Base-by-base conservation (phyloP, 1,140 invertebrate genomes). In the Panulirus ornatus region DNA sequence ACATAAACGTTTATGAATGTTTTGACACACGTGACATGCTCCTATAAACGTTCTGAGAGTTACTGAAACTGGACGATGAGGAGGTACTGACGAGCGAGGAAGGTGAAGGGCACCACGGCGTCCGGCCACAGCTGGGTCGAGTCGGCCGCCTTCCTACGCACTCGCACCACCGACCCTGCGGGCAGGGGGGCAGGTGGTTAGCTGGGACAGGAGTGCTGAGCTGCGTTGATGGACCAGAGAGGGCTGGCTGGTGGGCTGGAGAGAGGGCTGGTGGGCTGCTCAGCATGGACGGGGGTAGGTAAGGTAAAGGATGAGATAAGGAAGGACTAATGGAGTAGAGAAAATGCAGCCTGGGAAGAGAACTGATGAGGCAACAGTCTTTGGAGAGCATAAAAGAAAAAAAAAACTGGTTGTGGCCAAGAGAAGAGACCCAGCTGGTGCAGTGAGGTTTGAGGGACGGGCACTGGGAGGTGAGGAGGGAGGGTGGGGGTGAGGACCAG, bases 111-210 rank as follows among this genome's bases (percentile, higher is more conserved):
- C 22, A 89, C 79, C 0, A 83, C 2, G 1, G 78, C 87, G 36
- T 89, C 87, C 0, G 87, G 87, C 87, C 87, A 89, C 66, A 89
- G 70, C 63, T 76, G 79, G 19, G 79, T 89, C 19, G 78, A 75
- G 47, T 89, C 87, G 9, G 79, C 79, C 0, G 87, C 87, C 44
- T 89, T 89, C 40, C 87, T 51, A 19, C 70, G 44, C 19, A 89
- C 78, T n/a, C 87, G 66, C 34, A 89, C 87, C 19, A 83, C 47
- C 34, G 44, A 27, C 1, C 63, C 71, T 88, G 66, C 36, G 47
- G 14, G 34, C 36, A 58, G 8, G 27, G 22, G 40, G 42, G 22
- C 27, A 19, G 22, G 5, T 42, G 14, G 5, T 30, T 6, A n/a
- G n/a, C 5, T 30, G 38, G 30, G 73, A 36, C 22, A 5, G 30